Conservation (phyloP, 2,113 vertebrate genomes). For the Proteles cristata region DNA sequence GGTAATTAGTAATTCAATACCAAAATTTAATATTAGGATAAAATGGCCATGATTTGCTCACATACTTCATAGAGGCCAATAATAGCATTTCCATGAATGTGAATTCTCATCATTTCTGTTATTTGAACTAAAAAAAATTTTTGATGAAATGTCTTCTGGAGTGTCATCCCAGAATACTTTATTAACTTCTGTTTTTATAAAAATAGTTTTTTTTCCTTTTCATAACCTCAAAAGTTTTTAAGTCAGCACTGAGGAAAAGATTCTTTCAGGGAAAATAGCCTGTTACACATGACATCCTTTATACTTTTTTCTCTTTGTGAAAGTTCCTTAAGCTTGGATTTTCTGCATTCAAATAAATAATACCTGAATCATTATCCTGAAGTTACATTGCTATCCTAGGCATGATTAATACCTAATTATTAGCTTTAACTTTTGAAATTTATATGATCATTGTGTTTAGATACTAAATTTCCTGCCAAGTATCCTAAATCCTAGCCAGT, state of each 20-base stretch:
- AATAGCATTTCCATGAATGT: constrained; percentile 60
- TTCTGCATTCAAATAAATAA: background rate
- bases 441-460: constrained; percentile 36
- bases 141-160: constrained; percentile 14
- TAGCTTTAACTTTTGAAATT: constrained; percentile 53
- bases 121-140: constrained; percentile 60
- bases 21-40: constrained; percentile 80
- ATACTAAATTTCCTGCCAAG: background rate
- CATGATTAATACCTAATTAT: background rate
- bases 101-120: constrained; percentile 72
- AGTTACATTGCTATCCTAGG: background rate
- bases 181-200: background rate
- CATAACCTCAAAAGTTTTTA: background rate
- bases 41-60: constrained; percentile 68
- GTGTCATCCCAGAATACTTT: background rate
- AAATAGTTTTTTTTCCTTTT: constrained; percentile 10
- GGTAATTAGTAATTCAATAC: constrained; percentile 82
- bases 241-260: background rate
- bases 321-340: constrained; percentile 5
- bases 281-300: background rate
- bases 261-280: background rate
- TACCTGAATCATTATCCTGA: background rate
- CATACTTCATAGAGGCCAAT: constrained; percentile 65
- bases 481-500: background rate
- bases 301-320: background rate